Base-by-base conservation (phyloP, 2,888 invertebrate genomes). In the Oligia latruncula region DNA sequence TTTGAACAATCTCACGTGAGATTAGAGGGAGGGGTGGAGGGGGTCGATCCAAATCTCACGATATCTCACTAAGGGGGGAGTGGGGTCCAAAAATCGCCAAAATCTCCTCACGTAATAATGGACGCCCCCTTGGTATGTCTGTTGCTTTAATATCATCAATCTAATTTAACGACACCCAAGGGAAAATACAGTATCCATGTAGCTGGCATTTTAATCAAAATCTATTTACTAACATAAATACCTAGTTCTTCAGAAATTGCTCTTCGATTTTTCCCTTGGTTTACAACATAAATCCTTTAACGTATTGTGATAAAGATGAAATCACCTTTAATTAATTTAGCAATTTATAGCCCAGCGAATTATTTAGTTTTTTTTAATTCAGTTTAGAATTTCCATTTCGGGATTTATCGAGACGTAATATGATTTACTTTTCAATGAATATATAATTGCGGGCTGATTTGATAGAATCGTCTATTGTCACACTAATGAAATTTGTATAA, bases 351-450 rank as follows among this genome's bases (percentile, higher is more conserved):
- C 52, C n/a, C 29, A 40, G 46, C 23, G 55, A 62, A 29, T 29
- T 29, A 29, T 29, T 29, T 29, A 29, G 29, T 29, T 29, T 29
- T 29, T 29, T 29, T 29, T 29, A 29, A 29, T 1, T 29, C 29
- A 74, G 74, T 65, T 66, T n/a, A 65, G 65, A 74, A 78, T 86
- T 73, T 79, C 43, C 73, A 82, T 68, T 79, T 86, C 58, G 23
- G 13, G 13, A 55, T 86, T 76, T 73, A 84, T 46, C 13, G 49
- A 49, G 58, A 40, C 40, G 58, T 75, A 70, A 82, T 82, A 49
- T 46, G 66, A 83, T 83, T 79, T 83, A 68, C 58, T 72, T 60
- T 82, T 60, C 86, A 62, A 86, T 86, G 60, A 74, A 85, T 78
- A 68, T 49, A 35, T 52, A 78, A 70, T 72, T 58, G 67, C 17